Evolutionary conservation across 2,797 vertebrate genomes (phyloP).

Genomic region (Catostomus latipinnis): DNA sequence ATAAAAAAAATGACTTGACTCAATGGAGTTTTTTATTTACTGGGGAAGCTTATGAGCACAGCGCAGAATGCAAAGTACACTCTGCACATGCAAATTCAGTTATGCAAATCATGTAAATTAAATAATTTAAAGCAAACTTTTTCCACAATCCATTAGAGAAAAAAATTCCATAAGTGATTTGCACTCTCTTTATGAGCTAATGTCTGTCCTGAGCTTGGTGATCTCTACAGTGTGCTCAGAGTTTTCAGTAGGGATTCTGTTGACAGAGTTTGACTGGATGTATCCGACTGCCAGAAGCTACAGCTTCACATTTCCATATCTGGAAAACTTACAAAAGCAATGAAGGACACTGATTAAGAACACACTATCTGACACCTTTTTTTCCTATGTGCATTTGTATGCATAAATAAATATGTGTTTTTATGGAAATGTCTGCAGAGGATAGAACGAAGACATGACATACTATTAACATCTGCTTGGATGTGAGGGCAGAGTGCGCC

Average conservation of each 20-base stretch:
- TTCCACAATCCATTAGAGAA: too few relatives aligned
- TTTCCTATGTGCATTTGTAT: conserved; percentile 21
- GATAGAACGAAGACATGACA: conserved; percentile 58
- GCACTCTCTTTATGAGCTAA: conserved; percentile 19
- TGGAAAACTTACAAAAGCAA: conserved; percentile 70
- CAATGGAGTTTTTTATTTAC: too few relatives aligned
- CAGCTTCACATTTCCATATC: conserved; percentile 69
- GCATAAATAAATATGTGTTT: neutral
- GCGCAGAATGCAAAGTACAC: too few relatives aligned
- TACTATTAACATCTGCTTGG: conserved; percentile 56
- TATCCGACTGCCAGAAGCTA: conserved; percentile 68
- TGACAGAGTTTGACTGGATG: conserved; percentile 59
- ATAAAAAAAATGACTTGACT: too few relatives aligned
- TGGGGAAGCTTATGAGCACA: too few relatives aligned
- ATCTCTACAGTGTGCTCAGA: conserved; percentile 15
- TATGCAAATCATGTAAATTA: too few relatives aligned
- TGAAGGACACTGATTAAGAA: conserved; percentile 55
- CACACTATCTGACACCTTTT: conserved; percentile 10
- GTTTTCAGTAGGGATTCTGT: conserved; percentile 40
- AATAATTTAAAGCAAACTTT: too few relatives aligned
- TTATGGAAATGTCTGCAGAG: conserved; percentile 39
- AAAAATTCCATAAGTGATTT: conserved; percentile 3
- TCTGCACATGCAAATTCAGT: too few relatives aligned
- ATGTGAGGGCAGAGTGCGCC: conserved; percentile 25
- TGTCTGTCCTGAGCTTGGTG: conserved; percentile 14